Evolutionary conservation across 2,888 invertebrate species (phyloP), one percentile per base, ranked within the genome.

Genomic region (Ramazzottius varieornatus): DNA sequence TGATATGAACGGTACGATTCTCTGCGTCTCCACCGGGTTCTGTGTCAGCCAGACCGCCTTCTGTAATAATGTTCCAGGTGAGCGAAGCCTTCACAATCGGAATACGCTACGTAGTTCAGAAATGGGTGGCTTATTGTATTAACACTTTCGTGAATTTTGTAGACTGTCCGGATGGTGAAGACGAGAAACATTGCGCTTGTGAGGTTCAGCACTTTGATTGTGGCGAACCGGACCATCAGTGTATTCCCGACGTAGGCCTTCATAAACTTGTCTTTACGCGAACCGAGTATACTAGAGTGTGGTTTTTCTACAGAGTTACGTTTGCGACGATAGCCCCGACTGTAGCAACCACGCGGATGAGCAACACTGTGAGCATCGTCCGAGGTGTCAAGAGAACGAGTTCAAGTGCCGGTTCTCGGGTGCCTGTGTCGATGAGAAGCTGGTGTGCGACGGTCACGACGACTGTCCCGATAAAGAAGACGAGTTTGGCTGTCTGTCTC

Each of bases 371-470:
- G 54, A 29, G 4, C 13, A 29, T 16, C 20, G 54, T 4, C n/a
- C 29, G 54, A 16, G 24, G 29, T 54, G 54, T 24, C 16, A 16
- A 8, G 20, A 8, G 16, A 54, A 13, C 20, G 20, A 54, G 29
- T 54, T 54, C 54, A 16, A 24, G 4, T 54, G 54, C 29, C 54
- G 54, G 4, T 54, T 54, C 54, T 16, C 54, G n/a, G 54, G n/a
- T 4, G 29, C 4, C 20, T 54, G 54, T 29, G 54, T 54, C 16
- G 20, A 13, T 8, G 4, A n/a, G 54, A 24, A 20, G n/a, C 16
- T 4, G n/a, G 66, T 66, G 32, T 63, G 33, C 32, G 33, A 54
- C 33, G n/a, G 54, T 13, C 46, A n/a, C 32, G 16, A 54, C 32
- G 66, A 63, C 40, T 20, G 46, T 32, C 46, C 63, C 1, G 32